Evolutionary conservation across 2,888 invertebrate genomes (phyloP), one percentile per base, ranked within the genome.

Genomic region (Desoria tigrina): DNA sequence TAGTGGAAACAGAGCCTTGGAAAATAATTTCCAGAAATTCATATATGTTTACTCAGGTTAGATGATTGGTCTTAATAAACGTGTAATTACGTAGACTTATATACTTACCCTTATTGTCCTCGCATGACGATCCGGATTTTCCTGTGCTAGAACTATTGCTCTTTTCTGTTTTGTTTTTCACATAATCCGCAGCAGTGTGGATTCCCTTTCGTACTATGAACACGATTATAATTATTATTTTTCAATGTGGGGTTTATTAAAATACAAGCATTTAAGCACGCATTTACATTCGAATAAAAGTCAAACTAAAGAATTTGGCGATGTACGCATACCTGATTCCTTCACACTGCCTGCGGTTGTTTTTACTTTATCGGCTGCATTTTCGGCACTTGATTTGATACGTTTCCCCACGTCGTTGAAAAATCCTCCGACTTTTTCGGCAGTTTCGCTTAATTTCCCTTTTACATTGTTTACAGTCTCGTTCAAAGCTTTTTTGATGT

Each of bases 151-250:
- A 4, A 32, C n/a, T n/a, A 26, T 18, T 42, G 27, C 16, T 16
- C 4, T 39, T 28, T 9, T 26, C 51, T 2, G 68, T 68, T 3
- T 58, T 26, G 61, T 68, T 68, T 21, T 57, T 61, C 32, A 65
- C 53, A 23, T 55, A 57, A 24, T 42, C 27, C 1, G 64, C 54
- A 32, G 61, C 58, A 2, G 39, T 32, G 54, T 68, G 45, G 4
- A 65, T 59, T 1, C 68, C 68, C 53, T 68, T 61, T 21, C 61
- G 49, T 24, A 65, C 68, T 68, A 32, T 4, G n/a, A 45, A 45
- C 4, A 18, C 21, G n/a, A 21, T 16, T 18, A 24, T 21, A 51
- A 21, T 21, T 49, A 7, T 7, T n/a, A 11, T 7, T 7, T n/a
- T 11, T 49, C 18, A 9, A 7, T 7, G n/a, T 49, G 11, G 9